These are phyloP conservation scores for Melolontha melolontha DNA, from an alignment of 2,888 invertebrate genomes.

Conservation along the genomic window DNA sequence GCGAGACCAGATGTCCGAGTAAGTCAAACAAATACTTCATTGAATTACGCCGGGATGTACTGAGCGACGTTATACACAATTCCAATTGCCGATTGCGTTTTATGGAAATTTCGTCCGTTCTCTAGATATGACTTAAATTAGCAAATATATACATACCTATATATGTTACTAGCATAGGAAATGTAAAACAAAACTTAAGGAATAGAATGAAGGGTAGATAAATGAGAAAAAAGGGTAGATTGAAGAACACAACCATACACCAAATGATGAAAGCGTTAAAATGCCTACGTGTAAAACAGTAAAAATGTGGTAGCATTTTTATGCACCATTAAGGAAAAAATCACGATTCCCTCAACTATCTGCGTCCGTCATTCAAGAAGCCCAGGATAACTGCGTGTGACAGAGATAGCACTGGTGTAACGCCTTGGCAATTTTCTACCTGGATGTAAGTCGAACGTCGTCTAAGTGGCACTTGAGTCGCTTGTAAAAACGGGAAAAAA, in stretches of 20 bases:
- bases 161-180: too few relatives aligned
- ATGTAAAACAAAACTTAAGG: too few relatives aligned
- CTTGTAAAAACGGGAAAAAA: slow-evolving; percentile 52
- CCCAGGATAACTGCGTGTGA: slow-evolving; percentile 20
- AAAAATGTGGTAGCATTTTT: slow-evolving; percentile 52
- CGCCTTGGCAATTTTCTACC: slow-evolving; percentile 50
- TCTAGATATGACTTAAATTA: too few relatives aligned
- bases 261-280: slow-evolving; percentile 44
- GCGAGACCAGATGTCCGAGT: too few relatives aligned
- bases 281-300: slow-evolving; percentile 50
- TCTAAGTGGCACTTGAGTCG: slow-evolving; percentile 53
- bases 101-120: too few relatives aligned
- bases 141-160: too few relatives aligned
- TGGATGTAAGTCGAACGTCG: slow-evolving; percentile 51
- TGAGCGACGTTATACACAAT: too few relatives aligned
- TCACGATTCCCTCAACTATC: slow-evolving; percentile 48
- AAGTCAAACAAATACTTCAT: too few relatives aligned
- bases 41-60: too few relatives aligned
- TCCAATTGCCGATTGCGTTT: too few relatives aligned
- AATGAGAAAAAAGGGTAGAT: slow-evolving; percentile 45
- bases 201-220: slow-evolving; percentile 51
- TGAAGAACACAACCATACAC: slow-evolving; percentile 47
- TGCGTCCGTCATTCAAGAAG: slow-evolving; percentile 39
- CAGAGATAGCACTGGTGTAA: slow-evolving; percentile 44
- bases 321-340: slow-evolving; percentile 54